Base-by-base conservation (phyloP, 64 coral and sea anemone genomes). In the Montipora capricornis region DNA sequence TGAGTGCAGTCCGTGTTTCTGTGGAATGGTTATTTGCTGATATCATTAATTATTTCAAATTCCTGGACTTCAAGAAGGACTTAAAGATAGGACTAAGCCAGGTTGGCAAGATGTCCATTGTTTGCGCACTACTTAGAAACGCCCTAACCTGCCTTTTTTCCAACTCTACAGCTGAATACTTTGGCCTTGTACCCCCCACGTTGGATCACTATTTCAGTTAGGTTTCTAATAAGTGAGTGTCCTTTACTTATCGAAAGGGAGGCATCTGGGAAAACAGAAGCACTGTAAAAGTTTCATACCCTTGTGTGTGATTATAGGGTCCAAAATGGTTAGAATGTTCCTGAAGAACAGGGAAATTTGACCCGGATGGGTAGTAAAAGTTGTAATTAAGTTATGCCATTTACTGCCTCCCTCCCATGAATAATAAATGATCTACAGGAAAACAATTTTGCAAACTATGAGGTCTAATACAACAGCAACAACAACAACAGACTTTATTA, bases 81-180 rank as follows among this genome's bases (percentile, higher is more conserved):
- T 4, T 55, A 55, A 55, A 55, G 52, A 55, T 55, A 55, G 52
- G 52, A 55, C 52, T 55, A 55, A 55, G 52, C 52, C 52, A 55
- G 52, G 52, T 55, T 55, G 52, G 52, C 52, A 55, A 55, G 52
- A 55, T 55, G 52, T 55, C 1, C 3, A 59, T 60, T 59, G 29
- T 37, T 37, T 37, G 29, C 29, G 55, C 87, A 78, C 87, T 89
- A 90, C 89, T 90, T 80, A 90, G 89, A 91, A 91, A 91, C 68
- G 78, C 89, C 89, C 79, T 91, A 80, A 91, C 89, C 89, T 91
- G 89, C 67, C 89, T 91, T 53, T 82, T 83, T 91, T 91, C 89
- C 68, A 91, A 82, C 89, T 91, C 89, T 91, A 91, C 89, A 91
- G 89, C 89, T 91, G 89, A 91, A 91, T 82, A 91, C 89, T 91